A percentile compares a stretch with the other conserved stretches of the same genome.
Evolutionary conservation across 2,888 invertebrate genomes (phyloP).

Genomic region (Yponomeuta sedellus): DNA sequence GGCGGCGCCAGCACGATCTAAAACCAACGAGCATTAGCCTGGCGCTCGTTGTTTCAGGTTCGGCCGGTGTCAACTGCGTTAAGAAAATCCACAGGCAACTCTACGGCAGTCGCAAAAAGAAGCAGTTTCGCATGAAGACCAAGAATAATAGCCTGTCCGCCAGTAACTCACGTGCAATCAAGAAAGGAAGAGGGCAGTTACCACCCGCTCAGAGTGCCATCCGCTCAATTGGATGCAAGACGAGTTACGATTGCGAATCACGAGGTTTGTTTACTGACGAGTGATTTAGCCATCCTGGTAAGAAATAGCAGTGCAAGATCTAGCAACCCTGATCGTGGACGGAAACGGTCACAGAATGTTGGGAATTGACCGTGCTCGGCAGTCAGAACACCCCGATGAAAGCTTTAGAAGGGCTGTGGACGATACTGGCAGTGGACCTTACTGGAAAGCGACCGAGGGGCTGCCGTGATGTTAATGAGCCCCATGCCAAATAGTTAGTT

Average conservation of each 20-base stretch:
- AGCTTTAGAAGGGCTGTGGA: no score
- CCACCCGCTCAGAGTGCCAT: constrained; percentile 16
- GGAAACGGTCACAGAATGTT: no score
- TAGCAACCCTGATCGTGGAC: no score
- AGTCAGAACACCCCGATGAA: no score
- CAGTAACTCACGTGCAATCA: constrained; percentile 11
- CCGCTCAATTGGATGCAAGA: not conserved
- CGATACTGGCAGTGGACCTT: no score
- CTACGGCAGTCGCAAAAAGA: not conserved
- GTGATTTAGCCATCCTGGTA: not conserved
- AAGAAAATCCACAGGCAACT: not conserved
- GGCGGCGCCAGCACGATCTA: no score
- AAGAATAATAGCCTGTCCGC: not conserved
- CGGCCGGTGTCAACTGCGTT: not conserved
- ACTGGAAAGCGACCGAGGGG: no score
- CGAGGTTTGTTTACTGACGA: not conserved
- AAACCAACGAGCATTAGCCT: no score
- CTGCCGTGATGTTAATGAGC: no score
- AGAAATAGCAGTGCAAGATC: no score
- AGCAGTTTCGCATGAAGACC: not conserved
- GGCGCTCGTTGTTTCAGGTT: not conserved
- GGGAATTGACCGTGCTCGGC: no score
- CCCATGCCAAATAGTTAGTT: no score
- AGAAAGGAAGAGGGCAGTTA: constrained; percentile 32
- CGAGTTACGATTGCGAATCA: not conserved